Evolutionary conservation across 2,888 invertebrate genomes (phyloP).

Genomic region (Crematogaster levior): DNA sequence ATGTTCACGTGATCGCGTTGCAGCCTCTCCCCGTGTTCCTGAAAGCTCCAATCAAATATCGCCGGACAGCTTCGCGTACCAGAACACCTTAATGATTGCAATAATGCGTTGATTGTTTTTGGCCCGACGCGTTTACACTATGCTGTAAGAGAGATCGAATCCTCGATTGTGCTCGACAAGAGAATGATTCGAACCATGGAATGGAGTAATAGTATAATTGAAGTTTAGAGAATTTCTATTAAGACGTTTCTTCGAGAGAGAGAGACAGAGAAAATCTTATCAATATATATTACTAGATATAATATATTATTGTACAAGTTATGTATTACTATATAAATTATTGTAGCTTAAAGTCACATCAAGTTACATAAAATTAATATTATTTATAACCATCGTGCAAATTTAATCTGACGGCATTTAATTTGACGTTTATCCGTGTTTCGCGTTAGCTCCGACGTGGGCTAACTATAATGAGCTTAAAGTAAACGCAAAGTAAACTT

Average conservation of each 20-base stretch:
- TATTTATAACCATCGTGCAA: constrained; percentile 37
- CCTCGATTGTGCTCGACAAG: not conserved
- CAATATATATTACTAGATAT: too few species aligned
- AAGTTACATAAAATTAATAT: constrained; percentile 26
- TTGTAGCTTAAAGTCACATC: not conserved
- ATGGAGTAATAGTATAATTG: not conserved
- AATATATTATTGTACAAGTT: too few species aligned
- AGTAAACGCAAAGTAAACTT: constrained; percentile 53
- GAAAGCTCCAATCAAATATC: constrained; percentile 74
- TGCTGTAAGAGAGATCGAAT: constrained; percentile 8
- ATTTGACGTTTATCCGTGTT: constrained; percentile 41
- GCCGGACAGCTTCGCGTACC: constrained; percentile 42
- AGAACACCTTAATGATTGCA: constrained; percentile 37
- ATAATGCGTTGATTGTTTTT: constrained; percentile 62
- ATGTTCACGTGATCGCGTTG: constrained; percentile 66
- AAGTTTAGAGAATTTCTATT: not conserved
- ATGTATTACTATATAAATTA: too few species aligned
- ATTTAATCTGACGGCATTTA: constrained; percentile 44
- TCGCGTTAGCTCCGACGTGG: constrained; percentile 26
- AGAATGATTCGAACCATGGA: not conserved
- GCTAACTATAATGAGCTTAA: constrained; percentile 44
- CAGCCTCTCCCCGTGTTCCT: constrained; percentile 61
- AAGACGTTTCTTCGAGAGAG: not conserved
- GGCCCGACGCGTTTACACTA: constrained; percentile 16
- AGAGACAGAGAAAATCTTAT: not conserved